A percentile compares a stretch with the other conserved stretches of the same genome.
phyloP scores from a whole-genome alignment of 2,888 invertebrate species.

The Trichopria drosophilae region DNA sequence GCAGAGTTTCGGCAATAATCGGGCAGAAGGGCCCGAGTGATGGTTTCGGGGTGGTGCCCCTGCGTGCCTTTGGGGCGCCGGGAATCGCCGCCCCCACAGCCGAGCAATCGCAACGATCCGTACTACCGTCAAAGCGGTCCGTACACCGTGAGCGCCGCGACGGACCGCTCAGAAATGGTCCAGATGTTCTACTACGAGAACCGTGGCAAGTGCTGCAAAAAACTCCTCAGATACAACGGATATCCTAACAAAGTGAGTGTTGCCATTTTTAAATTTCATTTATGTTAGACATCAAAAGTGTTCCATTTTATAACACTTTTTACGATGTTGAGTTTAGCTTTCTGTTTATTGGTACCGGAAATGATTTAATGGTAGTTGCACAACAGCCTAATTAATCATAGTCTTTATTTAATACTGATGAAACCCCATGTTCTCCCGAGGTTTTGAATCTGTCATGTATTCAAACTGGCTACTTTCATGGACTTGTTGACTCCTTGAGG shows the following conservation, averaged over 20 bases:
- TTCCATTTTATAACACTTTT: too few species aligned
- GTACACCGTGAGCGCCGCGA: constrained; percentile 54
- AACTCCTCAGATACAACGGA: constrained; percentile 79
- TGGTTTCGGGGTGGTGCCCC: constrained; percentile 59
- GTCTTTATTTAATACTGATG: too few species aligned
- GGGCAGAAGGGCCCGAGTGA: constrained; percentile 51
- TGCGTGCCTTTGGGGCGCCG: constrained; percentile 61
- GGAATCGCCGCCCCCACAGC: constrained; percentile 52
- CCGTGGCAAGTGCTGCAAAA: constrained; percentile 80
- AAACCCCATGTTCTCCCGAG: too few species aligned
- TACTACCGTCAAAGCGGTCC: constrained; percentile 46
- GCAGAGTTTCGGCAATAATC: constrained; percentile 37
- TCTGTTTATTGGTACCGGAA: too few species aligned
- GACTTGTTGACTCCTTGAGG: too few species aligned
- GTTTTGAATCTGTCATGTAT: too few species aligned
- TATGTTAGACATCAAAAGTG: too few species aligned
- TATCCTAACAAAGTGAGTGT: constrained; percentile 77
- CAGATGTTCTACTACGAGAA: constrained; percentile 77
- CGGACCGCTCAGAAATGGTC: constrained; percentile 60
- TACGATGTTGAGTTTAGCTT: too few species aligned
- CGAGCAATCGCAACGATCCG: constrained; percentile 37
- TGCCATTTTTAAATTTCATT: too few species aligned
- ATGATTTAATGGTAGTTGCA: too few species aligned
- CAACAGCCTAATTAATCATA: too few species aligned
- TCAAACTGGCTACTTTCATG: too few species aligned